Base-by-base conservation (phyloP, 2,888 invertebrate species). In the Brachylomia viminalis region DNA sequence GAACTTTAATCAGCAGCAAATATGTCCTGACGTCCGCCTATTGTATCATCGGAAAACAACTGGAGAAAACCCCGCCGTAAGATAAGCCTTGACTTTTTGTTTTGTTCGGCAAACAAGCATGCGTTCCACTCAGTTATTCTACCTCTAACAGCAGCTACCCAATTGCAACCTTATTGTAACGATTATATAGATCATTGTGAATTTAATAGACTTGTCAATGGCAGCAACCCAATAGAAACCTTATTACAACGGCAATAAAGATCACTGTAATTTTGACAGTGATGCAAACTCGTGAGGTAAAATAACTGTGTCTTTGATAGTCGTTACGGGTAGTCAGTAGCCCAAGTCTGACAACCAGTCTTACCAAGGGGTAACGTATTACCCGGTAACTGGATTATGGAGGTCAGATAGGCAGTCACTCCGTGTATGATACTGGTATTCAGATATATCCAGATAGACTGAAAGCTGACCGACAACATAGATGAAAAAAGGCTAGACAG, bases 1-100 rank as follows among this genome's bases (percentile, higher is more conserved):
- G 76, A 52, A n/a, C 61, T 52, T 45, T 75, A 13, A 75, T 75
- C 52, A 75, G 74, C 45, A 33, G 20, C 15, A 61, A n/a, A 75
- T 75, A 75, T 52, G 61, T 42, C 2, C 33, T 75, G 42, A 75
- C 74, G 20, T 20, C n/a, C 7, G 49, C 15, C 2, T 52, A 75
- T 5, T 75, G 74, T n/a, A 0, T 52, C n/a, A 0, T 5, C 7
- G 74, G 74, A 61, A 0, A 0, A 15, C 6, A 75, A 33, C 17
- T 17, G 42, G 2, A 23, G 20, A 17, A 61, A 45, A 59, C 7
- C 10, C 75, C n/a, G 4, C 76, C 74, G 74, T 75, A 75, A 75
- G 74, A 38, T 23, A 38, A 30, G 38, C 20, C 45, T 47, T 23
- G 8, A 23, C 2, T 66, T 33, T 33, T 47, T 38, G 10, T 66